These are phyloP conservation scores for Subacronicta megacephala DNA, from an alignment of 2,888 invertebrate genomes.

Conservation along the genomic window DNA sequence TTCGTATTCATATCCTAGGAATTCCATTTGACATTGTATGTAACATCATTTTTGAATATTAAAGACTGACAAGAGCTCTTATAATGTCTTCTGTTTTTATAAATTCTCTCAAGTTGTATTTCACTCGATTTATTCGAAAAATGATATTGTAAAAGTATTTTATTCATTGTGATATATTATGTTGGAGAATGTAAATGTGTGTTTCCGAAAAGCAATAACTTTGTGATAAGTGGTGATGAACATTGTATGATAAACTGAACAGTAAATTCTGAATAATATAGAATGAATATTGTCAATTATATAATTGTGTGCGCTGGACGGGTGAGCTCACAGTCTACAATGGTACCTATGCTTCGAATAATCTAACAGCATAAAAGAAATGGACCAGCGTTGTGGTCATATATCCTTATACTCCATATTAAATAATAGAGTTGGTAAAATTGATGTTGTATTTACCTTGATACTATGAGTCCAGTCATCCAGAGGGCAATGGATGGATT, in stretches of 20 bases:
- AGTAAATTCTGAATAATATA: slow-evolving; percentile 71
- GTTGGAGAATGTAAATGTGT: slow-evolving; percentile 80
- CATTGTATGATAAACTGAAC: slow-evolving; percentile 69
- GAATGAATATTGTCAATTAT: slow-evolving; percentile 85
- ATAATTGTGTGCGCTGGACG: slow-evolving; percentile 60
- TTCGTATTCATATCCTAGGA: slow-evolving; percentile 65
- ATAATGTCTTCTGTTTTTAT: slow-evolving; percentile 66
- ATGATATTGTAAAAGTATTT: slow-evolving; percentile 74
- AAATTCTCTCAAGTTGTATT: slow-evolving; percentile 63
- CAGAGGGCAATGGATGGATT: slow-evolving; percentile 49
- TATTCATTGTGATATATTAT: slow-evolving; percentile 85
- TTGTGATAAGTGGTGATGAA: slow-evolving; percentile 84
- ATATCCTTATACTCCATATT: slow-evolving; percentile 54
- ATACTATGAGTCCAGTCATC: slow-evolving; percentile 33
- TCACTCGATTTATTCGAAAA: slow-evolving; percentile 69
- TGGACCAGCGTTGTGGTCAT: slow-evolving; percentile 51
- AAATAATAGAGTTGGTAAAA: slow-evolving; percentile 40
- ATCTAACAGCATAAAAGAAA: slow-evolving; percentile 52
- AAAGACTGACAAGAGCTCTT: slow-evolving; percentile 79
- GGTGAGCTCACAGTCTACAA: slow-evolving; percentile 58
- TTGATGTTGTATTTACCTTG: slow-evolving; percentile 40
- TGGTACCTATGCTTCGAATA: slow-evolving; percentile 39
- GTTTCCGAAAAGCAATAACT: slow-evolving; percentile 87
- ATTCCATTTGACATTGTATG: slow-evolving; percentile 69
- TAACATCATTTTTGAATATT: slow-evolving; percentile 69